phyloP scores from a whole-genome alignment of 2,797 vertebrate genomes.

The Chelonia mydas region DNA sequence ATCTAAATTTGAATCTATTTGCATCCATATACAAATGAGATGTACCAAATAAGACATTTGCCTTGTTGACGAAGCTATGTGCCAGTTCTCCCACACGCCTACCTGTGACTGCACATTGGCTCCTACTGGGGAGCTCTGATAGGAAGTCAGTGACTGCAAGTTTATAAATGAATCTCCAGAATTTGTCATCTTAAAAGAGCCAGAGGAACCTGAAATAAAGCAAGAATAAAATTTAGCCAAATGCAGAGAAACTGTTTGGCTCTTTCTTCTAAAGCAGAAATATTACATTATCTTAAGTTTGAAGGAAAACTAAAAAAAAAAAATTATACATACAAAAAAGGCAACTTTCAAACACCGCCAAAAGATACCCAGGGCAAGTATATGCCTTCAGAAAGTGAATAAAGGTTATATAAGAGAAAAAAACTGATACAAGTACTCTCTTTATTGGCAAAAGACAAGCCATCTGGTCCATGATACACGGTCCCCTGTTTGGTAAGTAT shows the following conservation, averaged over 20 bases:
- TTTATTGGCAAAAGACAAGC: neutral
- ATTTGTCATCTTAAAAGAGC: slow-evolving; percentile 87
- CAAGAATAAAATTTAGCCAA: slow-evolving; percentile 64
- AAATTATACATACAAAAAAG: neutral
- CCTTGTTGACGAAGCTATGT: rapidly evolving
- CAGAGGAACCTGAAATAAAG: slow-evolving; percentile 83
- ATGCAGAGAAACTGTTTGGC: neutral
- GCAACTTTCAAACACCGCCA: neutral
- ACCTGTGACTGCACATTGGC: slow-evolving; percentile 85
- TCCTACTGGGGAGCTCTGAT: slow-evolving; percentile 71
- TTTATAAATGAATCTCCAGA: slow-evolving; percentile 84
- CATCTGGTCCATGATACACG: neutral
- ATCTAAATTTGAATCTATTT: neutral
- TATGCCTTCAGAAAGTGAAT: neutral
- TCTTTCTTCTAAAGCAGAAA: neutral
- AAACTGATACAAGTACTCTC: neutral
- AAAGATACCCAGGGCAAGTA: neutral
- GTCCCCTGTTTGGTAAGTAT: neutral
- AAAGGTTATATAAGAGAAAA: neutral
- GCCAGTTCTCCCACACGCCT: slow-evolving; percentile 64
- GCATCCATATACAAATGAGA: neutral
- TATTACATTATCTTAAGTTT: neutral
- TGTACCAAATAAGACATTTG: neutral
- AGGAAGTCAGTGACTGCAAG: slow-evolving; percentile 85
- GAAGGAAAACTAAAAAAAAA: neutral